phyloP scores from a whole-genome alignment of 2,888 invertebrate genomes.

The Caenorhabditis parvicauda region DNA sequence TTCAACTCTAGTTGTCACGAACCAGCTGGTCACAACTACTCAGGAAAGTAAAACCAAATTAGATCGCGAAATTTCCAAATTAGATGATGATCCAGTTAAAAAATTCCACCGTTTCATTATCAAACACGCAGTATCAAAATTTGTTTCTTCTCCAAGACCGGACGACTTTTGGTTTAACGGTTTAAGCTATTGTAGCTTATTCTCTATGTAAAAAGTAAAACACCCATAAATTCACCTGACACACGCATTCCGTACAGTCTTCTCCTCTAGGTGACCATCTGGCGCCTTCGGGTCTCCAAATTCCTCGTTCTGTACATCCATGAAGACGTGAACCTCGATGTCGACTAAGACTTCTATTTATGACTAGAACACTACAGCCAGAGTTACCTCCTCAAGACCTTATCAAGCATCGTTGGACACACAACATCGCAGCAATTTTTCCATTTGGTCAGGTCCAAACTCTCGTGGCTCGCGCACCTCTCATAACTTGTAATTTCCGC shows the following conservation, averaged over 20 bases:
- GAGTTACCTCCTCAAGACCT: constrained; percentile 18
- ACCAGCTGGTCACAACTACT: too few relatives aligned
- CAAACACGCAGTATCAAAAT: too few relatives aligned
- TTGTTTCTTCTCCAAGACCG: too few relatives aligned
- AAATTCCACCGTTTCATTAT: too few relatives aligned
- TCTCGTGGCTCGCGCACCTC: constrained; percentile 8
- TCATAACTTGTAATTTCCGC: constrained; percentile 14
- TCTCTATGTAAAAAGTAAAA: too few relatives aligned
- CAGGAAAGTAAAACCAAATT: too few relatives aligned
- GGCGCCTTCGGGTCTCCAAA: constrained; percentile 27
- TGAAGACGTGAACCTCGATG: constrained; percentile 29
- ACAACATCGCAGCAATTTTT: constrained; percentile 22
- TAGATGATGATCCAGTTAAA: too few relatives aligned
- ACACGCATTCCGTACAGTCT: constrained; percentile 27
- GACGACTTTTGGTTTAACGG: too few relatives aligned
- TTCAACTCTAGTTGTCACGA: too few relatives aligned
- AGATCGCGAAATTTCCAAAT: too few relatives aligned
- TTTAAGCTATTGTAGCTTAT: too few relatives aligned
- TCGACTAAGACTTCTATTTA: constrained; percentile 14
- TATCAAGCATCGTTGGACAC: constrained; percentile 28
- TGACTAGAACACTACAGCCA: background rate
- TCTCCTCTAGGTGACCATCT: constrained; percentile 24
- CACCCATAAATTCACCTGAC: constrained; percentile 5
- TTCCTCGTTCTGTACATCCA: constrained; percentile 19
- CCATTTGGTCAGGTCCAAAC: constrained; percentile 21